phyloP scores from a whole-genome alignment of 2,113 vertebrate genomes.

The Lepisosteus oculatus region DNA sequence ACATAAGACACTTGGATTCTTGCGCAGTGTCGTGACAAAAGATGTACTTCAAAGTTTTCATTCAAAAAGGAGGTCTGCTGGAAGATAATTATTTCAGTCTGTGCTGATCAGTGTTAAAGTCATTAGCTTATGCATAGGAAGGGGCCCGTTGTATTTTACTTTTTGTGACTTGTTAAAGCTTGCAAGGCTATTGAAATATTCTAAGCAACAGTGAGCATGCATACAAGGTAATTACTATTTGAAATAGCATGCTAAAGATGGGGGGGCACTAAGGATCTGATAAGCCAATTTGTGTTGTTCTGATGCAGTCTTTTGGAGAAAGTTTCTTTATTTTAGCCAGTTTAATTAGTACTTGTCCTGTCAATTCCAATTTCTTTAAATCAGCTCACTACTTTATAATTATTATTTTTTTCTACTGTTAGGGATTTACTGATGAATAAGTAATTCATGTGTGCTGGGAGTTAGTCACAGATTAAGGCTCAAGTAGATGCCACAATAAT shows the following conservation, averaged over 20 bases:
- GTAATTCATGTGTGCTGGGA: slow-evolving; percentile 70
- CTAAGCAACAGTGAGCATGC: not conserved
- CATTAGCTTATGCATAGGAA: not conserved
- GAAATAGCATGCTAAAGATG: not conserved
- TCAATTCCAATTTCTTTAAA: slow-evolving; percentile 63
- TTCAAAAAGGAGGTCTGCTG: slow-evolving; percentile 5
- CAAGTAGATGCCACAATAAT: slow-evolving; percentile 62
- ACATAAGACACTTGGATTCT: too few species aligned
- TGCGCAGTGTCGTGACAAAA: not conserved
- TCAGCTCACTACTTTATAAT: slow-evolving; percentile 41
- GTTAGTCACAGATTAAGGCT: slow-evolving; percentile 62
- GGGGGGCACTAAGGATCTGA: not conserved
- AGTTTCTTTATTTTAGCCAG: slow-evolving; percentile 16
- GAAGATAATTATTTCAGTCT: slow-evolving; percentile 7
- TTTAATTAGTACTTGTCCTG: slow-evolving; percentile 54
- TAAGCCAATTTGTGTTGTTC: slow-evolving; percentile 1
- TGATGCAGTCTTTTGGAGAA: not conserved
- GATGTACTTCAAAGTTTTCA: not conserved
- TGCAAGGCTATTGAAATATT: not conserved
- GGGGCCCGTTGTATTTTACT: not conserved
- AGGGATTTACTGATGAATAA: slow-evolving; percentile 64
- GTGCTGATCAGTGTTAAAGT: not conserved
- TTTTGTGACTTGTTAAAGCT: not conserved
- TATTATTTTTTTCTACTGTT: slow-evolving; percentile 43
- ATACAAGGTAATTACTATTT: not conserved